A percentile compares a stretch with the other conserved stretches of the same genome.
Evolutionary conservation across 2,797 vertebrate species (phyloP).

Genomic region (Enteromius radiatus): DNA sequence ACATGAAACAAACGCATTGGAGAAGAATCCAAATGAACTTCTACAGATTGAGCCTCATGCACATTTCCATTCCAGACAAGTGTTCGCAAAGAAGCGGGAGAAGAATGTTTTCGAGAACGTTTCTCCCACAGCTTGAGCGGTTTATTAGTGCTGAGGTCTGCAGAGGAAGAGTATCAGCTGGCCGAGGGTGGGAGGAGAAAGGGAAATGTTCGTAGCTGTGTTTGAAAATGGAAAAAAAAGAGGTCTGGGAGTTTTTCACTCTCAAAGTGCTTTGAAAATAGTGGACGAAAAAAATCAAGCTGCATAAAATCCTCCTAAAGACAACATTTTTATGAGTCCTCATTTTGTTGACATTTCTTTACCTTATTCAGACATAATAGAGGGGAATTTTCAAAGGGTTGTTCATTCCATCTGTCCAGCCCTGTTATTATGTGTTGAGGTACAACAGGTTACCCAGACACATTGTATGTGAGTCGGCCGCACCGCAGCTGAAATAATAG

Average conservation of each 20-base stretch:
- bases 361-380: constrained; percentile 61
- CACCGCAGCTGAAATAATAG: constrained; percentile 59
- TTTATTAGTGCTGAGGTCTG: constrained; percentile 72
- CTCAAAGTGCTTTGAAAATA: neutral
- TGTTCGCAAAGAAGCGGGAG: neutral
- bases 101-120: neutral
- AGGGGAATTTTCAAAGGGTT: constrained; percentile 43
- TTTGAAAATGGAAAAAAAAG: constrained; percentile 60
- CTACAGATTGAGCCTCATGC: constrained; percentile 2
- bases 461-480: constrained; percentile 23
- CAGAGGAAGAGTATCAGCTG: constrained; percentile 63
- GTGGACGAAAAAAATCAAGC: constrained; percentile 3
- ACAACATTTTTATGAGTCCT: constrained; percentile 50
- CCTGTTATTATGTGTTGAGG: constrained; percentile 55
- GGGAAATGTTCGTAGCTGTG: constrained; percentile 58
- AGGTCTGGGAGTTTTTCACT: constrained; percentile 60
- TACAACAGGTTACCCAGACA: constrained; percentile 38
- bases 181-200: constrained; percentile 56
- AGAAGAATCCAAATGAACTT: constrained; percentile 47
- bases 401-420: constrained; percentile 21
- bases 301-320: neutral
- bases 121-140: constrained; percentile 28
- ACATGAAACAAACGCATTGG: constrained; percentile 50
- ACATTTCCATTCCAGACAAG: neutral
- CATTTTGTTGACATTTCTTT: constrained; percentile 48